These are phyloP conservation scores for Epirrhoe tristata DNA, from an alignment of 2,888 invertebrate species.

Conservation along the genomic window DNA sequence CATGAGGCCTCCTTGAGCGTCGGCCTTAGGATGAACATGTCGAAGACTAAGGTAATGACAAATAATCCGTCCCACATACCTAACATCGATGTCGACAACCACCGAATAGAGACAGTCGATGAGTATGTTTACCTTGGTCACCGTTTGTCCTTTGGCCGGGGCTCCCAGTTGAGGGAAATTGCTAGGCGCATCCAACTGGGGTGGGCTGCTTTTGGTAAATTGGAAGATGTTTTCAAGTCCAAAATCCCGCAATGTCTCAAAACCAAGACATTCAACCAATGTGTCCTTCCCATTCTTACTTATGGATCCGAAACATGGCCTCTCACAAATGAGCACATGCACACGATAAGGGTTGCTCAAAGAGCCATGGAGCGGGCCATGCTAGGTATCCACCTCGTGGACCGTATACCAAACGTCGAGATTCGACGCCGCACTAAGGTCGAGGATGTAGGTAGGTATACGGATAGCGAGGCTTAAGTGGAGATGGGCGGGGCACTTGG, in stretches of 20 bases:
- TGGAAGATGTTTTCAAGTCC: background rate
- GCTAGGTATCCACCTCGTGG: no score
- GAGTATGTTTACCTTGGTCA: no score
- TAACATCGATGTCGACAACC: no score
- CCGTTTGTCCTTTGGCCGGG: background rate
- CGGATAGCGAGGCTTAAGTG: no score
- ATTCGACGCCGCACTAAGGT: no score
- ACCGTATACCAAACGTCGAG: no score
- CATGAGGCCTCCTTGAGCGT: no score
- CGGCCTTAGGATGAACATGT: no score
- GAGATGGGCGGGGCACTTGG: no score
- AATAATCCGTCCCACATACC: no score
- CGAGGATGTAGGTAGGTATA: no score
- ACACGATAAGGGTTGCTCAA: constrained; percentile 9
- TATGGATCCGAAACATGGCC: constrained; percentile 6
- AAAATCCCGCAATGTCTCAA: constrained; percentile 2
- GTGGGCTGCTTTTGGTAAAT: background rate
- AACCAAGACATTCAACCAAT: background rate
- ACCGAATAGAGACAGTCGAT: no score
- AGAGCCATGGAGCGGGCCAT: background rate
- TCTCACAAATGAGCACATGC: constrained; percentile 5
- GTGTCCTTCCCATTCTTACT: constrained; percentile 1
- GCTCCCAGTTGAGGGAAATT: background rate
- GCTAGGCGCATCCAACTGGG: background rate
- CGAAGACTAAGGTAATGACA: background rate